Conservation (phyloP, 2,797 vertebrate species). For the Hippocampus kuda region DNA sequence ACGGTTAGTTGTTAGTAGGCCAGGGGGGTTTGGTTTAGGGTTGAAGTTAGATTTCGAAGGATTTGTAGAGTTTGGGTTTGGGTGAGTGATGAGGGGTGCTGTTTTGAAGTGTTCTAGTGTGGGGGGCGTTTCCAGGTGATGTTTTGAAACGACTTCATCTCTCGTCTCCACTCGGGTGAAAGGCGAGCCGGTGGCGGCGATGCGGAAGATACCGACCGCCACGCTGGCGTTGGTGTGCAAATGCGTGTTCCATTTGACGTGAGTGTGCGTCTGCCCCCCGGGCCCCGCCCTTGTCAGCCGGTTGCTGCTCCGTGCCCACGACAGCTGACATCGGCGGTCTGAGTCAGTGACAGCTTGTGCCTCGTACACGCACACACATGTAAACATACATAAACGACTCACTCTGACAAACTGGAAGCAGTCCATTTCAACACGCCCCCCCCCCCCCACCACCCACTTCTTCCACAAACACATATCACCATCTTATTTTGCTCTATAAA, state of each 20-base stretch:
- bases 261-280: conserved; percentile 12
- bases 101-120: background rate
- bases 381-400: background rate
- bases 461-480: background rate
- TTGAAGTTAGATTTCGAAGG: background rate
- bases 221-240: conserved; percentile 3
- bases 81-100: background rate
- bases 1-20: too few species aligned
- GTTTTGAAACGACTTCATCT: background rate
- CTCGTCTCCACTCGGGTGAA: background rate
- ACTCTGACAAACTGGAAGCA: background rate
- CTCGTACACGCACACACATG: background rate
- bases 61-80: background rate
- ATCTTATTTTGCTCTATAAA: background rate
- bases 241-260: background rate
- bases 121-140: background rate
- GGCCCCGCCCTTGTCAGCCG: conserved; percentile 21
- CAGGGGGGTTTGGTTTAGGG: background rate
- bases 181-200: background rate
- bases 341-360: conserved; percentile 12
- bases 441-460: too few species aligned
- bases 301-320: conserved; percentile 26
- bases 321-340: conserved; percentile 31
- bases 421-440: background rate
- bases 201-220: background rate